phyloP scores from a whole-genome alignment of 2,888 invertebrate species.

The Cactoblastis cactorum region DNA sequence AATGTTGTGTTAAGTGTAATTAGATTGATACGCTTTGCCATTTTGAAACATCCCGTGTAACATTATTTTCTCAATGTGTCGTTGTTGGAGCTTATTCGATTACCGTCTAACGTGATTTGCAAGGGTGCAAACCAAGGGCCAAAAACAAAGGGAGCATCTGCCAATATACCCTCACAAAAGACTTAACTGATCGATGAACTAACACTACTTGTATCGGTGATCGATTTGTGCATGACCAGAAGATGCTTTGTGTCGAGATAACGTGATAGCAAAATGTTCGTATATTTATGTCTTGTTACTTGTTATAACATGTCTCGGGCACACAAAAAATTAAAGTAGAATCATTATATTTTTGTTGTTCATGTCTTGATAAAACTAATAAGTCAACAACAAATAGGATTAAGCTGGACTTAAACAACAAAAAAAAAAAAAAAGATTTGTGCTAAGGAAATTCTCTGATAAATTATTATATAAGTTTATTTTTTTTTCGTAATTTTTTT shows the following conservation, averaged over 20 bases:
- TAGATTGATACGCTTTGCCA: not conserved
- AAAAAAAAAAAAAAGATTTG: no score
- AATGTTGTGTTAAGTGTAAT: not conserved
- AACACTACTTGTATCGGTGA: not conserved
- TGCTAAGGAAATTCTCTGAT: no score
- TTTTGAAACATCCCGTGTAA: constrained; percentile 6
- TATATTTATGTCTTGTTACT: no score
- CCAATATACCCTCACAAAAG: constrained; percentile 2
- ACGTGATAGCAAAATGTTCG: not conserved
- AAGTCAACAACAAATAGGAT: no score
- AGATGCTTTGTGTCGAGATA: constrained; percentile 8
- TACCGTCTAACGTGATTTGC: constrained; percentile 7
- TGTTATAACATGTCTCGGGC: no score
- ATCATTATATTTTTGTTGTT: no score
- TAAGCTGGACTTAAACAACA: no score
- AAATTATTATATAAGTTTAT: no score
- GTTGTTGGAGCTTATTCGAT: constrained; percentile 7
- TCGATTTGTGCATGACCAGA: constrained; percentile 11
- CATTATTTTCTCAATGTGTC: constrained; percentile 3
- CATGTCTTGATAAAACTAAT: no score
- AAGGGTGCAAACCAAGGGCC: constrained; percentile 11
- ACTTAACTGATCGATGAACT: constrained; percentile 8
- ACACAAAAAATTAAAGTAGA: no score
- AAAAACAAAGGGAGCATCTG: constrained; percentile 11
- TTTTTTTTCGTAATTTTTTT: no score